These are phyloP conservation scores for Penaeus japonicus DNA, from an alignment of 1,140 invertebrate genomes.

Conservation along the genomic window DNA sequence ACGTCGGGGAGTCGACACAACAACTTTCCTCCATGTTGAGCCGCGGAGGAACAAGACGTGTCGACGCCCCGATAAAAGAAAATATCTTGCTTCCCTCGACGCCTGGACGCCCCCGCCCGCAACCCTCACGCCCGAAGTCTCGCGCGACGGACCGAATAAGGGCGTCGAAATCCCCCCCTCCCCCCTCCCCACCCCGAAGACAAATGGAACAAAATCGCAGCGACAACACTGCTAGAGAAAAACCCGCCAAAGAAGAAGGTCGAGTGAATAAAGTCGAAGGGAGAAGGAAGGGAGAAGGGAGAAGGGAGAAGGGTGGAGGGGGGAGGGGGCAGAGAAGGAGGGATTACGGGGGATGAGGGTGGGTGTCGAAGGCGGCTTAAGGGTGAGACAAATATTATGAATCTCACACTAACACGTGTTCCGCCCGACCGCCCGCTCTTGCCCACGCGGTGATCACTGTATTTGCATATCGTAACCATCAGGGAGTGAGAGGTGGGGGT, in stretches of 20 bases:
- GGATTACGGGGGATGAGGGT: neutral
- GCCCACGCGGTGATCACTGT: neutral
- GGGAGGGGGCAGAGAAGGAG: neutral
- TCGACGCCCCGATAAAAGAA: constrained; percentile 35
- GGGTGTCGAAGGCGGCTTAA: neutral
- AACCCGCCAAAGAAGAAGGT: neutral
- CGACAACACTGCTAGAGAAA: neutral
- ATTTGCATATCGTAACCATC: neutral
- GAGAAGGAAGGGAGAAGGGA: neutral
- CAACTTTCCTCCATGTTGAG: constrained; percentile 33
- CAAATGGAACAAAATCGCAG: neutral
- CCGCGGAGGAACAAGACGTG: constrained; percentile 6
- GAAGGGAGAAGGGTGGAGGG: neutral
- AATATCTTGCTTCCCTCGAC: constrained; percentile 4
- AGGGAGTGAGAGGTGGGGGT: neutral
- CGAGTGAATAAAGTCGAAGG: neutral
- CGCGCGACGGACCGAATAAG: too few species aligned
- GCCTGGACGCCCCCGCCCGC: constrained; percentile 11
- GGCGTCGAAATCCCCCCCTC: too few species aligned
- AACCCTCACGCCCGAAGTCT: neutral
- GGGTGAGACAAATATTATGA: constrained; percentile 18
- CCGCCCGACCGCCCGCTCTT: neutral
- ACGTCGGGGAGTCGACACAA: neutral
- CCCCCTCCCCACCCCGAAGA: too few species aligned
- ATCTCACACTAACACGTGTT: neutral